phyloP scores from a whole-genome alignment of 2,113 vertebrate species.

The Gallinago paraguaiae region DNA sequence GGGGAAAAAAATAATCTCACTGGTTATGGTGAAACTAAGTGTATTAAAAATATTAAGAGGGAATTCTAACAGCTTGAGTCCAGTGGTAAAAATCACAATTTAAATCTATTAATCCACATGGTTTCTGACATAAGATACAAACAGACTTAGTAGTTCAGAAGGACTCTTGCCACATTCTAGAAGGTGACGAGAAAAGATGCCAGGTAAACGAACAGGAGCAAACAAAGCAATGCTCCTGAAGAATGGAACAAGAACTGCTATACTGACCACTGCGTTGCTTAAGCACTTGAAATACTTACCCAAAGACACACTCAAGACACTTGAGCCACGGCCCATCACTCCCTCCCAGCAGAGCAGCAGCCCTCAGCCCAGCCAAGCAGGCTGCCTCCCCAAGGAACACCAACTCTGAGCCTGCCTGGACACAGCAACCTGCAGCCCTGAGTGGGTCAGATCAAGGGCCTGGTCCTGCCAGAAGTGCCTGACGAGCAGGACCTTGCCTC shows the following conservation, averaged over 20 bases:
- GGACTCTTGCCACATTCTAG: not conserved
- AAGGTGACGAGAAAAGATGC: not conserved
- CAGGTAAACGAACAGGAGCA: not conserved
- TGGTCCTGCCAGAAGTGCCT: not conserved
- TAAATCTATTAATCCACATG: not conserved
- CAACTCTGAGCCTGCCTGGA: not conserved
- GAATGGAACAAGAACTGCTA: not conserved
- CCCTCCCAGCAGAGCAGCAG: not conserved
- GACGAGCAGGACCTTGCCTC: not conserved
- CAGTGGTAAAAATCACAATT: not conserved
- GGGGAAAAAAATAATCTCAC: not conserved
- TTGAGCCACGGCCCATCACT: not conserved
- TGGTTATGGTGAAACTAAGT: not conserved
- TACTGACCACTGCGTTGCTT: not conserved
- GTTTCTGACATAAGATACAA: not conserved
- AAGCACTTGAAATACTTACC: not conserved
- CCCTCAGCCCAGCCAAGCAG: not conserved
- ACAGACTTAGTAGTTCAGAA: not conserved
- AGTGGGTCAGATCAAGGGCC: fast-evolving
- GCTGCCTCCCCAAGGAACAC: not conserved
- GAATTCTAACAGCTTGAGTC: not conserved
- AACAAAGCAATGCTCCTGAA: not conserved
- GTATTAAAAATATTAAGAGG: not conserved
- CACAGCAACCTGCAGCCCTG: fast-evolving
- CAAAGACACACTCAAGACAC: not conserved